phyloP scores from a whole-genome alignment of 2,113 vertebrate genomes.

The Cheirogaleus medius region DNA sequence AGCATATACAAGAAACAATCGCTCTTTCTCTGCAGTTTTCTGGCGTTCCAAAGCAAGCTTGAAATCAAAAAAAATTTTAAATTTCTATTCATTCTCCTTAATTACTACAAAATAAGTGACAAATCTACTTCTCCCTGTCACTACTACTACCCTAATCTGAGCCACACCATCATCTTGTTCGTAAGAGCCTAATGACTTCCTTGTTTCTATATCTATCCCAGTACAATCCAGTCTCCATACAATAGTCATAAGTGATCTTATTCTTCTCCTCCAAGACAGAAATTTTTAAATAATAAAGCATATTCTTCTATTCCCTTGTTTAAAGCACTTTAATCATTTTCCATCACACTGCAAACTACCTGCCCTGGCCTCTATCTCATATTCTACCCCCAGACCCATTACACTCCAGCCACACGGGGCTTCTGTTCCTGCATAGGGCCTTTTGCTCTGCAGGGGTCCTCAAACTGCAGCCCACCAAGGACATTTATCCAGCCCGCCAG shows the following conservation, averaged over 20 bases:
- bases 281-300: neutral
- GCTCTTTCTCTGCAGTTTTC: slow-evolving; percentile 95
- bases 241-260: neutral
- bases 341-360: neutral
- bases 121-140: neutral
- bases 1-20: slow-evolving; percentile 96
- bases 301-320: neutral
- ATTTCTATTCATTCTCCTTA: neutral
- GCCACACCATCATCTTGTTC: neutral
- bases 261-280: neutral
- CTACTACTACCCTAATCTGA: neutral
- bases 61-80: slow-evolving; percentile 36
- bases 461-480: too few relatives aligned
- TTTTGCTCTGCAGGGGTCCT: too few relatives aligned
- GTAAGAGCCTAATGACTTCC: neutral
- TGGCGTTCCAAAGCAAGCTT: slow-evolving; percentile 95
- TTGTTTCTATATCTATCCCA: neutral
- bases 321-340: neutral
- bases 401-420: neutral
- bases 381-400: neutral
- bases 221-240: neutral
- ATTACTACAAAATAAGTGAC: neutral
- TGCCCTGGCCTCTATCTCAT: neutral
- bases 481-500: too few relatives aligned
- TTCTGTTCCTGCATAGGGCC: neutral